These are phyloP conservation scores for Pseudoips prasinana DNA, from an alignment of 2,888 invertebrate genomes.

Conservation along the genomic window DNA sequence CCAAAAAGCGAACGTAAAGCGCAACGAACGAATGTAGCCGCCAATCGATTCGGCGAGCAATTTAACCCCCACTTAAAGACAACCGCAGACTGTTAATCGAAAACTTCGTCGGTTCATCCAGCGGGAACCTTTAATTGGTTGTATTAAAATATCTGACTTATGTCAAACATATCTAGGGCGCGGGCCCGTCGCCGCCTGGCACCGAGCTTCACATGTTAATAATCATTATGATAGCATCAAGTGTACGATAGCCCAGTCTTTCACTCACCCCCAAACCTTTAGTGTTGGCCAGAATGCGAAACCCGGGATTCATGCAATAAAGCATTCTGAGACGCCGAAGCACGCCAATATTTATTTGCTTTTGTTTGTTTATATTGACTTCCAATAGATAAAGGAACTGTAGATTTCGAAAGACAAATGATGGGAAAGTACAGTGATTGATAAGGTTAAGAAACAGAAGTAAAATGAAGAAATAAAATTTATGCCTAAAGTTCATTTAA, in stretches of 20 bases:
- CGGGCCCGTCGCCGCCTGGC: slow-evolving; percentile 67
- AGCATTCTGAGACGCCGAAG: too few species aligned
- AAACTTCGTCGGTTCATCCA: slow-evolving; percentile 70
- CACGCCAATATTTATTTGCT: too few species aligned
- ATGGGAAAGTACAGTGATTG: too few species aligned
- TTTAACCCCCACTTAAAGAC: slow-evolving; percentile 79
- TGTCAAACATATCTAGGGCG: slow-evolving; percentile 80
- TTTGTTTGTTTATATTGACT: too few species aligned
- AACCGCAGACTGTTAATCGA: slow-evolving; percentile 75
- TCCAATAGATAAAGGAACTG: too few species aligned
- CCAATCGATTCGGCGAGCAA: slow-evolving; percentile 67
- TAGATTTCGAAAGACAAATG: too few species aligned
- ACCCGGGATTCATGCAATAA: too few species aligned
- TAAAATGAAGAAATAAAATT: too few species aligned
- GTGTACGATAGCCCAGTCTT: slow-evolving; percentile 72
- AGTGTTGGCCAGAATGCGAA: too few species aligned
- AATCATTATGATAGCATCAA: slow-evolving; percentile 81
- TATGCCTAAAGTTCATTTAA: too few species aligned
- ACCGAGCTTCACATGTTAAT: slow-evolving; percentile 78
- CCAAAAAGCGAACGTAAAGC: slow-evolving; percentile 33
- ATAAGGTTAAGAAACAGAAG: too few species aligned
- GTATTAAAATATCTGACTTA: slow-evolving; percentile 81
- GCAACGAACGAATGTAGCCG: slow-evolving; percentile 37
- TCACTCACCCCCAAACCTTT: slow-evolving; percentile 38
- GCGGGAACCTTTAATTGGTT: slow-evolving; percentile 74